Conservation (phyloP, 1,140 invertebrate genomes). For the Brachionus rubens region DNA sequence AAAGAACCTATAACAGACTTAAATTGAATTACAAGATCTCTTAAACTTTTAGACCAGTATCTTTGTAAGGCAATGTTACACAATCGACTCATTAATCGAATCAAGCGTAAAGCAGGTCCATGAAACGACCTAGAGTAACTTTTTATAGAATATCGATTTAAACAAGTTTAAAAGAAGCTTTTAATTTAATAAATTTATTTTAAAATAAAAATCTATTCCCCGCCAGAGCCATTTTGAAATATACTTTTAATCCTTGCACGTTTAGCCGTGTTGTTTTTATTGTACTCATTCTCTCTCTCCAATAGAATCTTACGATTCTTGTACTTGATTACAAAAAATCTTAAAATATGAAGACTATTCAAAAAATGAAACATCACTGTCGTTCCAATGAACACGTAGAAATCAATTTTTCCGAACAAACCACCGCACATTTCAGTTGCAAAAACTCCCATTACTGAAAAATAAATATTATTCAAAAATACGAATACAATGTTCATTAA, state of each 20-base stretch:
- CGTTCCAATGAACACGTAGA: slow-evolving; percentile 14
- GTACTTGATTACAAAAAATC: slow-evolving; percentile 31
- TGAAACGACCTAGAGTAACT: too few species aligned
- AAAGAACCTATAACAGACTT: too few species aligned
- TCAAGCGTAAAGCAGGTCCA: too few species aligned
- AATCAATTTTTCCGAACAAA: neutral
- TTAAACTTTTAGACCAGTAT: too few species aligned
- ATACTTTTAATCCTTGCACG: slow-evolving; percentile 31
- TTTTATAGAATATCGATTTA: too few species aligned
- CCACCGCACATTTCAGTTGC: neutral
- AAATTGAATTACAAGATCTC: too few species aligned
- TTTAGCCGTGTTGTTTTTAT: slow-evolving; percentile 10
- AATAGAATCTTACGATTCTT: slow-evolving; percentile 10
- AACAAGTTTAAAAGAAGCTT: too few species aligned
- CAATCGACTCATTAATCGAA: too few species aligned
- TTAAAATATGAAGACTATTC: slow-evolving; percentile 22
- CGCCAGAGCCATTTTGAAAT: slow-evolving; percentile 1
- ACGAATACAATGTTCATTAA: slow-evolving; percentile 21
- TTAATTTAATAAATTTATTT: neutral
- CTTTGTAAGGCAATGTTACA: too few species aligned
- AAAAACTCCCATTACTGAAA: slow-evolving; percentile 22
- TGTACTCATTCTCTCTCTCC: slow-evolving; percentile 4
- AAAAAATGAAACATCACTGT: slow-evolving; percentile 23
- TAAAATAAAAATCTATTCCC: slow-evolving; percentile 1
- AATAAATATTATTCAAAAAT: slow-evolving; percentile 23